These are phyloP conservation scores for Himalopsyche anomala DNA, from an alignment of 2,888 invertebrate genomes.

Conservation along the genomic window DNA sequence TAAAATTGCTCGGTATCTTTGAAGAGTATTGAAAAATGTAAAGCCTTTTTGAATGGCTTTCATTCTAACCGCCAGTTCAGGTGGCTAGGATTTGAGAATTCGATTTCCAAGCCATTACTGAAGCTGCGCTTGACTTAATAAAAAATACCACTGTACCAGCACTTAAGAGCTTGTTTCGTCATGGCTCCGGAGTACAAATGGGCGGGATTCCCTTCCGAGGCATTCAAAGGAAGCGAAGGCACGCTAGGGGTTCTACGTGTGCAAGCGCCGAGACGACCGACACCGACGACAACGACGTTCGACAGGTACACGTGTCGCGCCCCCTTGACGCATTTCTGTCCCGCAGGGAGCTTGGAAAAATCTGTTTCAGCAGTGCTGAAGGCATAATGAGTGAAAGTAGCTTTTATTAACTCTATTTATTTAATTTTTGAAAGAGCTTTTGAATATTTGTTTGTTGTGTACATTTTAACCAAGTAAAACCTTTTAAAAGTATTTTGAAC, in stretches of 20 bases:
- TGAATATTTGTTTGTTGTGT: no score
- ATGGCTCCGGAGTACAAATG: conserved; percentile 23
- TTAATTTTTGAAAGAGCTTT: not conserved
- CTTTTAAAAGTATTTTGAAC: no score
- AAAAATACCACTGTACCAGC: conserved; percentile 31
- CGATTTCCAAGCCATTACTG: conserved; percentile 8
- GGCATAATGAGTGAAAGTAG: not conserved
- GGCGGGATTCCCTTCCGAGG: conserved; percentile 16
- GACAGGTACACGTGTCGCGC: conserved; percentile 31
- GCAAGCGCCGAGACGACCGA: conserved; percentile 17
- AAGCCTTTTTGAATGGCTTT: not conserved
- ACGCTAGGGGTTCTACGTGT: conserved; percentile 11
- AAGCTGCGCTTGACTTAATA: conserved; percentile 19
- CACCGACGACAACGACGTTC: conserved; percentile 9
- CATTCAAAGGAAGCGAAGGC: conserved; percentile 26
- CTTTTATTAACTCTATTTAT: not conserved
- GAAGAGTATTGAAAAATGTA: not conserved
- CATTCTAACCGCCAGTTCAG: not conserved
- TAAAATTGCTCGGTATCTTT: no score
- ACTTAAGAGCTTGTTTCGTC: conserved; percentile 34
- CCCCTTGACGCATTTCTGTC: not conserved
- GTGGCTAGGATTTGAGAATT: not conserved
- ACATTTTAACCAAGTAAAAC: no score
- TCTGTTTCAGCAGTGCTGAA: not conserved
- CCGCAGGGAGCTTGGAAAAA: not conserved